Evolutionary conservation across 2,888 invertebrate genomes (phyloP).

Genomic region (Nemotelus pantherinus): DNA sequence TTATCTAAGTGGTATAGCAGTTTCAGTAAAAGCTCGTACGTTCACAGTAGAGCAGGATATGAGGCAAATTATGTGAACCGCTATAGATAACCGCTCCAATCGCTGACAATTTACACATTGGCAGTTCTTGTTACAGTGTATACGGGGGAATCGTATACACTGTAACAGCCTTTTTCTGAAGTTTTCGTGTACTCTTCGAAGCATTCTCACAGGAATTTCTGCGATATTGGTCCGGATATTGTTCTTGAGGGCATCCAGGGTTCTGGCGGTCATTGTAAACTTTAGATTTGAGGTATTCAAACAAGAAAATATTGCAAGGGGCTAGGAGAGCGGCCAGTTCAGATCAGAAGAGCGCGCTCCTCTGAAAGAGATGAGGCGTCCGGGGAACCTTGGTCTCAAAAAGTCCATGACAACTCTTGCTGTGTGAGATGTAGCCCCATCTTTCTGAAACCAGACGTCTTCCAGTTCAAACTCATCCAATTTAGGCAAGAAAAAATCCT

Average conservation of each 20-base stretch:
- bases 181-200: too few species aligned
- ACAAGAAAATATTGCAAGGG: too few species aligned
- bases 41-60: too few species aligned
- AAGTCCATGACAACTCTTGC: neutral
- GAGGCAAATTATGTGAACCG: neutral
- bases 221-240: too few species aligned
- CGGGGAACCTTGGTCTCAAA: neutral
- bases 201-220: too few species aligned
- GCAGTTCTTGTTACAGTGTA: too few species aligned
- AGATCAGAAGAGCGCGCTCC: neutral
- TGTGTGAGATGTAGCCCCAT: neutral
- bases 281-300: too few species aligned
- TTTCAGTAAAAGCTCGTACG: too few species aligned
- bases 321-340: neutral
- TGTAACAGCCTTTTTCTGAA: too few species aligned
- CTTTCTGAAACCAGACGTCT: neutral
- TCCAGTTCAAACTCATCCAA: neutral
- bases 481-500: neutral
- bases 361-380: neutral
- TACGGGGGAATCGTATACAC: too few species aligned
- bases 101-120: neutral
- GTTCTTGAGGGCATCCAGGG: neutral
- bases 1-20: too few species aligned
- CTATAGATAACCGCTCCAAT: neutral
- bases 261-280: neutral